Conservation (phyloP, 2,888 invertebrate species). For the Lepidochrysops patricia region DNA sequence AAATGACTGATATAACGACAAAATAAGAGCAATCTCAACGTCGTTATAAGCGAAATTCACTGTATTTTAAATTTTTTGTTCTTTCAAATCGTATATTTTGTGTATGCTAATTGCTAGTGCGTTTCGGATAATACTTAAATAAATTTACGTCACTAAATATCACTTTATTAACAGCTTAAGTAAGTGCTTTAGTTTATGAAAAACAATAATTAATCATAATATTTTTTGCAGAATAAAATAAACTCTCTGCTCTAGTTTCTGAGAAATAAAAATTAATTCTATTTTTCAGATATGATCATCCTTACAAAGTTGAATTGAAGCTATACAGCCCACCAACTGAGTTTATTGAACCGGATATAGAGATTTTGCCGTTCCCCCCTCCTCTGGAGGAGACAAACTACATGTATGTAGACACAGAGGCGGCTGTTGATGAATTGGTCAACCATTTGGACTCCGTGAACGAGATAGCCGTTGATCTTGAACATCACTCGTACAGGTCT, state of each 20-base stretch:
- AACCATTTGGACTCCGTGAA: slow-evolving; percentile 77
- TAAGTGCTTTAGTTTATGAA: too few species aligned
- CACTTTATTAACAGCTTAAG: too few species aligned
- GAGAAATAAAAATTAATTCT: neutral
- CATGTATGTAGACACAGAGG: slow-evolving; percentile 78
- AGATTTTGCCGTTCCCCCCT: slow-evolving; percentile 43
- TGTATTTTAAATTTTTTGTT: too few species aligned
- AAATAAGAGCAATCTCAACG: too few species aligned
- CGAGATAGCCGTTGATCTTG: slow-evolving; percentile 92
- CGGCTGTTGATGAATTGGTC: slow-evolving; percentile 78
- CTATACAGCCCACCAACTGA: slow-evolving; percentile 77
- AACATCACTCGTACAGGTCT: slow-evolving; percentile 93
- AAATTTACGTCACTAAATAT: too few species aligned
- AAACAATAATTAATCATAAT: too few species aligned
- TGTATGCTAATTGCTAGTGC: too few species aligned
- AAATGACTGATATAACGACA: too few species aligned
- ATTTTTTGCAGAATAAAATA: too few species aligned
- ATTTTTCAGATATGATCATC: slow-evolving; percentile 83
- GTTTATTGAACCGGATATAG: slow-evolving; percentile 57
- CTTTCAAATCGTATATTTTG: too few species aligned
- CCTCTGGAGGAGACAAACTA: slow-evolving; percentile 78
- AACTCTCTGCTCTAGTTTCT: neutral
- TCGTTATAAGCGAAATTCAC: too few species aligned
- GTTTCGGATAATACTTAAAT: too few species aligned
- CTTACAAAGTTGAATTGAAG: slow-evolving; percentile 89